Base-by-base conservation (phyloP, 2,797 vertebrate species). In the Allobates femoralis region DNA sequence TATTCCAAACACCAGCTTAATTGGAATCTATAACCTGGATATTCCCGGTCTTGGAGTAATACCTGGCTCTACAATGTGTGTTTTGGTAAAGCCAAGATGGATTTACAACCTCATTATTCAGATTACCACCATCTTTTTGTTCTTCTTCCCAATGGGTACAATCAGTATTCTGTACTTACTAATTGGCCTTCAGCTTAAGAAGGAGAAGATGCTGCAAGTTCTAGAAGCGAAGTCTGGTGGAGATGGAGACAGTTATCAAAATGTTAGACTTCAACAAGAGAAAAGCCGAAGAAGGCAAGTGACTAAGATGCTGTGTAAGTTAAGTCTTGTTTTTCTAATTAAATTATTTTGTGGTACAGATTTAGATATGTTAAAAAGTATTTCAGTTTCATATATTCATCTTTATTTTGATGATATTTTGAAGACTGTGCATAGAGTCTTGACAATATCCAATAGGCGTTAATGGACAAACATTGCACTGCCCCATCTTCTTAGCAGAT, bases 291-390 rank as follows among this genome's bases (percentile, higher is more conserved):
- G 95, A 83, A 94, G 92, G n/a, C 97, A 99, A 90, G 96, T 98
- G 94, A 98, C 96, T 0, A 98, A 98, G 92, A 99, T 99, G 98
- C 92, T 99, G 88, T 97, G 98, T 99, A 91, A 97, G 98, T 98
- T 64, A 26, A 19, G 34, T 19, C 51, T 26, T 19, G 28, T 30
- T 41, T 83, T 41, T 53, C 7, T 74, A n/a, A 4, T 71, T 62
- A 8, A 62, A 34, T 34, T 78, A 6, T 79, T 7, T 62, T 37
- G 14, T 41, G 46, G 32, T 41, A 62, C 7, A 74, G 5, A 21
- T 21, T 12, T 41, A 41, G 18, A 78, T 4, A 2, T 34, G 11
- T n/a, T 12, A 58, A 32, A n/a, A 41, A 16, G 0, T 5, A n/a
- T 56, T 56, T 56, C 19, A 1, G 11, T 46, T 46, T 46, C 41